Conservation (phyloP, 1,140 invertebrate species). For the Drosophila sulfurigaster region DNA sequence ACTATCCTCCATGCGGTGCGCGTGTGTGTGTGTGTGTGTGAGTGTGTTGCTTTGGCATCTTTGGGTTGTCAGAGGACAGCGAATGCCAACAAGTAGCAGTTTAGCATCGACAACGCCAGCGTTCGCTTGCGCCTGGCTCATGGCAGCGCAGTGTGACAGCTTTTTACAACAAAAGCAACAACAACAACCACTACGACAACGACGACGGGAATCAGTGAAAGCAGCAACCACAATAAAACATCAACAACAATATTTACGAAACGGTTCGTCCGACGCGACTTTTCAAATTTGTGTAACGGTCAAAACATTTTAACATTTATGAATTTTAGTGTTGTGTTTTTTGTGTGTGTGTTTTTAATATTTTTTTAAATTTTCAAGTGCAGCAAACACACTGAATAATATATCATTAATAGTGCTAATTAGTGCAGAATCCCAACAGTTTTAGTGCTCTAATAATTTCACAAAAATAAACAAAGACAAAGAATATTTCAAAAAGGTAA, state of each 20-base stretch:
- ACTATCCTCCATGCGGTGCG: background rate
- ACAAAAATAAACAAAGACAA: background rate
- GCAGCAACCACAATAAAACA: background rate
- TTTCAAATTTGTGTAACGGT: slow-evolving; percentile 12
- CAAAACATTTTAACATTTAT: slow-evolving; percentile 1
- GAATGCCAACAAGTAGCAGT: slow-evolving; percentile 71
- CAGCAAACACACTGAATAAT: background rate
- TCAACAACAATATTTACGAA: slow-evolving; percentile 8
- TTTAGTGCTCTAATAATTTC: background rate
- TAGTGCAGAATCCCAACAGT: background rate
- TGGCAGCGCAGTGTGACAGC: slow-evolving; percentile 33
- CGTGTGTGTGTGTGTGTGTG: background rate
- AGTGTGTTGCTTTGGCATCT: slow-evolving; percentile 32
- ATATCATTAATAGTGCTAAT: background rate
- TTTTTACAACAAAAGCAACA: slow-evolving; percentile 14
- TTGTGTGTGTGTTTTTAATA: background rate
- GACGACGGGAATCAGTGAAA: background rate
- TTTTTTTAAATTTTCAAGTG: background rate
- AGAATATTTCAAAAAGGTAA: background rate
- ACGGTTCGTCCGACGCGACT: slow-evolving; percentile 6
- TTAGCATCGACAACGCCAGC: slow-evolving; percentile 67
- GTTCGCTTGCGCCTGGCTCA: slow-evolving; percentile 50
- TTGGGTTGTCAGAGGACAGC: slow-evolving; percentile 45
- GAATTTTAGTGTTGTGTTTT: slow-evolving; percentile 2
- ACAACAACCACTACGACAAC: background rate